Evolutionary conservation across 1,140 invertebrate species (phyloP).

Genomic region (Platyura marginata): DNA sequence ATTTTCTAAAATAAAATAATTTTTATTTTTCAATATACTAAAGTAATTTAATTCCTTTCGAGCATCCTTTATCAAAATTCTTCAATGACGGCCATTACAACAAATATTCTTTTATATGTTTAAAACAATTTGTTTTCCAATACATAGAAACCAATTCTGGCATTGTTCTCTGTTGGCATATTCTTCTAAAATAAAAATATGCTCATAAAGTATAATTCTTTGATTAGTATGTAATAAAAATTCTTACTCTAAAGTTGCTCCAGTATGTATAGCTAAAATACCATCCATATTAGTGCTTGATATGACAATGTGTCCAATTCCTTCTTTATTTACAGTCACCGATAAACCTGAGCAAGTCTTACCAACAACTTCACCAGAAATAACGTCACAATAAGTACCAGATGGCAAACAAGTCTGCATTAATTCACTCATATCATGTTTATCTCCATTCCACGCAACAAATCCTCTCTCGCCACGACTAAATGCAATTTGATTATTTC

Average conservation of each 20-base stretch:
- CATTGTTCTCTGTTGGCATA: neutral
- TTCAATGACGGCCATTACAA: too few species aligned
- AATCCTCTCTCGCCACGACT: constrained; percentile 47
- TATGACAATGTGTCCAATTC: constrained; percentile 36
- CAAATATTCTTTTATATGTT: too few species aligned
- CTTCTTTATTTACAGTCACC: constrained; percentile 33
- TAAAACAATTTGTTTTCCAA: too few species aligned
- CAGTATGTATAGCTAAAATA: neutral
- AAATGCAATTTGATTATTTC: constrained; percentile 57
- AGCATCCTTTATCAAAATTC: too few species aligned
- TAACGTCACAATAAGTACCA: constrained; percentile 66
- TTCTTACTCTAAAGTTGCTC: neutral
- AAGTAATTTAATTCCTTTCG: too few species aligned
- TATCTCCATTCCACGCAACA: constrained; percentile 48
- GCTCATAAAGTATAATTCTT: too few species aligned
- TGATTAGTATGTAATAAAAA: neutral
- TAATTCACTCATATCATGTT: constrained; percentile 29
- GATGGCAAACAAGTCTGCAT: constrained; percentile 44
- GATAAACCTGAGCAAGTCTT: constrained; percentile 42
- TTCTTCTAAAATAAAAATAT: too few species aligned
- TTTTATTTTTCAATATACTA: too few species aligned
- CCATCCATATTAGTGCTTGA: constrained; percentile 33
- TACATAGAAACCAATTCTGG: too few species aligned
- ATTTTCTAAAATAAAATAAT: too few species aligned
- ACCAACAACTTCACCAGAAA: constrained; percentile 36